Percentiles rank a stretch among this genome's conserved stretches.
These are phyloP conservation scores for Rhadinocentrus ornatus DNA, from an alignment of 2,797 vertebrate genomes.

Conservation along the genomic window DNA sequence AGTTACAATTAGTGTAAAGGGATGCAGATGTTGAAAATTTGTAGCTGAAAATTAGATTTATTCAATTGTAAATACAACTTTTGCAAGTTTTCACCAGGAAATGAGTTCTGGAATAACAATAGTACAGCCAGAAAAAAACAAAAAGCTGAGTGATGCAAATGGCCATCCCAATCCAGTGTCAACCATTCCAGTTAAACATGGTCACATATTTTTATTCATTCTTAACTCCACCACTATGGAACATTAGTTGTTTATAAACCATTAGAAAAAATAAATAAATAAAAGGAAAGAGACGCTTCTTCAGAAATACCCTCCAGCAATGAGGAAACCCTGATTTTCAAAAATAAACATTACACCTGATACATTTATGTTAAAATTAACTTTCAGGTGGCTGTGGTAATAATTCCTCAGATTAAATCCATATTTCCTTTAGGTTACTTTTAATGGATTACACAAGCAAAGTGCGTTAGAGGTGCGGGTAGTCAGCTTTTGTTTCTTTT, in stretches of 20 bases:
- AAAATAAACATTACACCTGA: background rate
- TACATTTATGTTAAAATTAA: background rate
- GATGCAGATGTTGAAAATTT: constrained; percentile 44
- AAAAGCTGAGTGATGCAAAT: constrained; percentile 14
- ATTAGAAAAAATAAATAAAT: background rate
- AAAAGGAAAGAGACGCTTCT: background rate
- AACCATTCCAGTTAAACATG: constrained; percentile 9
- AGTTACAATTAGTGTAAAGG: constrained; percentile 17
- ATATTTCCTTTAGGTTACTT: background rate
- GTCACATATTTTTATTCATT: background rate
- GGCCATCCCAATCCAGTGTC: background rate
- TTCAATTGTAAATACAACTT: constrained; percentile 24
- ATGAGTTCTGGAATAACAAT: constrained; percentile 13
- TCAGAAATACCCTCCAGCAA: background rate
- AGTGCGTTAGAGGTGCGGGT: background rate
- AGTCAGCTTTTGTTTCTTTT: constrained; percentile 19
- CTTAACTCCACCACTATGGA: background rate
- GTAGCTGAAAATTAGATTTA: constrained; percentile 29
- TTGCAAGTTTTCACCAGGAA: constrained; percentile 34
- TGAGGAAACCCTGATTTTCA: background rate
- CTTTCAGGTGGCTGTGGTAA: background rate
- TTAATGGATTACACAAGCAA: constrained; percentile 12
- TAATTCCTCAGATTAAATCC: background rate
- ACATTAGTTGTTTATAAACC: background rate
- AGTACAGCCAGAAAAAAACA: constrained; percentile 6